phyloP scores from a whole-genome alignment of 2,113 vertebrate species.

The Corydoras sp. region DNA sequence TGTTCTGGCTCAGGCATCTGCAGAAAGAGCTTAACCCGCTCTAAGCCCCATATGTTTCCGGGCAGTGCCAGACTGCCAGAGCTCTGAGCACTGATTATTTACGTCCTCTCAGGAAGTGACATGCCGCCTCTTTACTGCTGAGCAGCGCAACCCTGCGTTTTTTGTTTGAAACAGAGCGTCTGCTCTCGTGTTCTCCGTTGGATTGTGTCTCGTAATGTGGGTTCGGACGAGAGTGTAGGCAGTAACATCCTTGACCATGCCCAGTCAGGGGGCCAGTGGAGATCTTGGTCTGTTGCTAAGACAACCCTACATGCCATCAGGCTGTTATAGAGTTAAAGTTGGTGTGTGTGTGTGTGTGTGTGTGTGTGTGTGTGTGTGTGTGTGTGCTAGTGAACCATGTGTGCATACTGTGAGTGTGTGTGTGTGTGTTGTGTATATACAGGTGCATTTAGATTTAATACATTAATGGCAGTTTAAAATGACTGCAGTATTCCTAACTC shows the following conservation, averaged over 20 bases:
- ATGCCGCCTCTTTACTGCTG: slow-evolving; percentile 26
- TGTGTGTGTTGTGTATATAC: not conserved
- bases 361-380: slow-evolving; percentile 4
- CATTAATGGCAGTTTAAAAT: slow-evolving; percentile 25
- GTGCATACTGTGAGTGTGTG: not conserved
- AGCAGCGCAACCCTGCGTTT: slow-evolving; percentile 9
- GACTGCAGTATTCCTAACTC: slow-evolving; percentile 22
- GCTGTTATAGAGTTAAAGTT: slow-evolving; percentile 11
- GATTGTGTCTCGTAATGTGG: slow-evolving; percentile 17
- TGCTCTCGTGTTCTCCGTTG: slow-evolving; percentile 16
- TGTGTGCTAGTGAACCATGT: not conserved
- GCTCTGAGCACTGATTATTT: slow-evolving; percentile 20
- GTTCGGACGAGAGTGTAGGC: slow-evolving; percentile 21
- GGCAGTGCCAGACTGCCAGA: slow-evolving; percentile 16
- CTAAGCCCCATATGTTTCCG: slow-evolving; percentile 34
- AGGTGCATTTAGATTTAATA: slow-evolving; percentile 1
- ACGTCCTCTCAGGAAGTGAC: slow-evolving; percentile 32
- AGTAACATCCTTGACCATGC: slow-evolving; percentile 9
- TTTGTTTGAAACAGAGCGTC: slow-evolving; percentile 9
- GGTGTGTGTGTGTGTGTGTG: not conserved
- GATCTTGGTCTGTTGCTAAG: slow-evolving; percentile 42
- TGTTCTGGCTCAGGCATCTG: slow-evolving; percentile 2
- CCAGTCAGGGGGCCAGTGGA: slow-evolving; percentile 15
- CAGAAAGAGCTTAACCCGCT: slow-evolving; percentile 28
- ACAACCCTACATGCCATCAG: slow-evolving; percentile 40